These are phyloP conservation scores for Phyllotis vaccarum DNA, from an alignment of 2,797 vertebrate genomes.

Conservation along the genomic window DNA sequence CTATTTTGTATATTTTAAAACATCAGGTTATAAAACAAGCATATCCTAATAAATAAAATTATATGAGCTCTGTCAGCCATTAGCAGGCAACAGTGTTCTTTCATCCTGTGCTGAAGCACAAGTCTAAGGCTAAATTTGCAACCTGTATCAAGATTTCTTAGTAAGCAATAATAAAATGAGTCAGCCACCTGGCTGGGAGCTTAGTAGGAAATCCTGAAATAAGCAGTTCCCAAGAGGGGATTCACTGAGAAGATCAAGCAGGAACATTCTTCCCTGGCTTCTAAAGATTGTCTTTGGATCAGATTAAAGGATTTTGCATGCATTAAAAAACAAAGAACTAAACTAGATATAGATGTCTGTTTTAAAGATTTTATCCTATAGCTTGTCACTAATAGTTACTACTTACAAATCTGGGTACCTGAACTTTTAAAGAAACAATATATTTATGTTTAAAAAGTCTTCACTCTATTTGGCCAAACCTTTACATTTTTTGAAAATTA, in stretches of 20 bases:
- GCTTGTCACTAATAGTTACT: background rate
- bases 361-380: background rate
- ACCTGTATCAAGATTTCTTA: background rate
- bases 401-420: background rate
- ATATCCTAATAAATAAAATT: background rate
- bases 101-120: background rate
- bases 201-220: background rate
- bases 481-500: background rate
- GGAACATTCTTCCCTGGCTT: background rate
- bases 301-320: constrained; percentile 2
- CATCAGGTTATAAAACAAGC: background rate
- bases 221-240: background rate
- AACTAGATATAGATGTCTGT: background rate
- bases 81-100: background rate
- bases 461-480: background rate
- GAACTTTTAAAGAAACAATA: background rate
- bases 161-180: background rate
- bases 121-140: background rate
- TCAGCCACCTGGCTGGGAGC: background rate
- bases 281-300: background rate
- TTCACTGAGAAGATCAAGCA: background rate
- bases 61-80: background rate
- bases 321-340: background rate
- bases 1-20: background rate
- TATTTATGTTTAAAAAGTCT: too few relatives aligned